Conservation (phyloP, 1,140 invertebrate species). For the Delia radicum region DNA sequence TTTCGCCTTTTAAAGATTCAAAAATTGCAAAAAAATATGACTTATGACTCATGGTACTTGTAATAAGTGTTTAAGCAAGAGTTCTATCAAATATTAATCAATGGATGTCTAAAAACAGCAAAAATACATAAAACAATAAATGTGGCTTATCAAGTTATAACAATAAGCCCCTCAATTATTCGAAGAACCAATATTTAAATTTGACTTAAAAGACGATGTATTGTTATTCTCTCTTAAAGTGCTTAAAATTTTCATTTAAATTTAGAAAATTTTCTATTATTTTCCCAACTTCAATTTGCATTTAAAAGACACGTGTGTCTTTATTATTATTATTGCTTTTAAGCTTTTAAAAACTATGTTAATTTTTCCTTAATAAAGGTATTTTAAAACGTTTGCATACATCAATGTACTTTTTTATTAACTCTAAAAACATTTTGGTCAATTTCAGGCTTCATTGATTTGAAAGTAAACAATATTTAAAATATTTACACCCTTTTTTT, state of each 20-base stretch:
- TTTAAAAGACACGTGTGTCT: constrained; percentile 20
- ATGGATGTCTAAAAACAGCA: too few species aligned
- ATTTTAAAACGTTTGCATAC: constrained; percentile 10
- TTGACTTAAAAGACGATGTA: too few species aligned
- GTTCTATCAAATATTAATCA: too few species aligned
- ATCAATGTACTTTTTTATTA: constrained; percentile 10
- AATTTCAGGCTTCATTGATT: constrained; percentile 53
- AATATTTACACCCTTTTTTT: neutral
- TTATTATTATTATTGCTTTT: constrained; percentile 15
- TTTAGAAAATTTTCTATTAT: neutral
- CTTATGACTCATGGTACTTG: too few species aligned
- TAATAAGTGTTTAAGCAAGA: too few species aligned
- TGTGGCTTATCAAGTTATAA: too few species aligned
- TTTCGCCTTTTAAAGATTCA: too few species aligned
- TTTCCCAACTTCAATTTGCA: neutral
- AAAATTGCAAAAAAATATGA: too few species aligned
- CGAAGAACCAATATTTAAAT: too few species aligned
- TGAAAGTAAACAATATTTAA: neutral
- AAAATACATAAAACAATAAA: too few species aligned
- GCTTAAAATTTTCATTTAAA: neutral
- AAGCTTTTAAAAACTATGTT: constrained; percentile 4
- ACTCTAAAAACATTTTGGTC: constrained; percentile 36
- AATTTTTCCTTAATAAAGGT: constrained; percentile 5
- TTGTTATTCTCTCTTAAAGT: neutral
- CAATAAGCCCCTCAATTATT: too few species aligned